Percentiles rank a stretch among this genome's conserved stretches.
Evolutionary conservation across 2,113 vertebrate genomes (phyloP).

Genomic region (Pygoscelis antarcticus): DNA sequence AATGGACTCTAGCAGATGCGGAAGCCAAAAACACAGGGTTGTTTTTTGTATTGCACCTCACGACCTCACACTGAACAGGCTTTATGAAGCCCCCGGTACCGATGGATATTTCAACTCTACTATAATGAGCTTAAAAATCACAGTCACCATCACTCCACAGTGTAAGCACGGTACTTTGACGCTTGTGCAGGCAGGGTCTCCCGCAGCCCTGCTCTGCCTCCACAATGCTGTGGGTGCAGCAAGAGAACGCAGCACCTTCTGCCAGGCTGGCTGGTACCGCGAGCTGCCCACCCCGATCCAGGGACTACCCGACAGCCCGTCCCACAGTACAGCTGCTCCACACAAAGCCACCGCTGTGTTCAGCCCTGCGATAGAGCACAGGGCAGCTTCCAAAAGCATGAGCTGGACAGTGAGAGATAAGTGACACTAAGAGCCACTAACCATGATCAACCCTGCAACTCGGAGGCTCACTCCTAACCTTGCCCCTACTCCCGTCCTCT

Average conservation of each 20-base stretch:
- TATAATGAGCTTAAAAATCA: background rate
- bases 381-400: background rate
- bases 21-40: background rate
- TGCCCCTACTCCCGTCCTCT: background rate
- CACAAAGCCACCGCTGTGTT: background rate
- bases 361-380: background rate
- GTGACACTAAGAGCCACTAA: background rate
- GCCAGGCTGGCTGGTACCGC: background rate
- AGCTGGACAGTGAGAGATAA: background rate
- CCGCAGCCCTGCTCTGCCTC: background rate
- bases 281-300: background rate
- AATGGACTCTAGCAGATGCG: background rate
- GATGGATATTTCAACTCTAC: background rate
- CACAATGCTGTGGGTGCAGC: background rate
- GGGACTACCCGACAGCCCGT: background rate
- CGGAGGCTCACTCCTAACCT: background rate
- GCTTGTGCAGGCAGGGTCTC: too few relatives aligned
- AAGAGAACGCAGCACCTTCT: background rate
- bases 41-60: background rate
- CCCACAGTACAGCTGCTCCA: background rate
- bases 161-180: rapidly evolving
- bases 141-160: background rate
- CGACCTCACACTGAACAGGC: background rate
- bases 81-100: background rate
- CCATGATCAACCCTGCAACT: background rate